Conservation (phyloP, 2,888 invertebrate genomes). For the Cataglyphis albicans region DNA sequence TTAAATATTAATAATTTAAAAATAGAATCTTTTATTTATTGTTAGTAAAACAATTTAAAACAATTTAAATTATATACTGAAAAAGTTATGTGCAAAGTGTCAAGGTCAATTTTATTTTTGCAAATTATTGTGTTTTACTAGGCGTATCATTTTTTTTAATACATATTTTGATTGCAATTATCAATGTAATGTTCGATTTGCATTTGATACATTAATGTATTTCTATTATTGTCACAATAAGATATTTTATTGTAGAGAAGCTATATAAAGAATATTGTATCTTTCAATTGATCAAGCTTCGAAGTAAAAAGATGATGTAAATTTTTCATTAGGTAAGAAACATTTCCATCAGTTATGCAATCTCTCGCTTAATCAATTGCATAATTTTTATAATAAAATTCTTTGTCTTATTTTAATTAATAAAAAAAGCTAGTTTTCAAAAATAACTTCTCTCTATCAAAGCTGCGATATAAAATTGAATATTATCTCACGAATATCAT, state of each 20-base stretch:
- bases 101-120: neutral
- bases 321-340: neutral
- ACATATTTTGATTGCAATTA: too few species aligned
- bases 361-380: slow-evolving; percentile 1
- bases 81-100: neutral
- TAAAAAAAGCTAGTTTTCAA: neutral
- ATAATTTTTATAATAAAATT: neutral
- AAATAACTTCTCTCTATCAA: neutral
- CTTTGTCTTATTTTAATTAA: neutral
- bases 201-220: neutral
- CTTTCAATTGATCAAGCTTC: neutral
- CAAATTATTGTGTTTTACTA: neutral
- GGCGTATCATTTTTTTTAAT: too few species aligned
- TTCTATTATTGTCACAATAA: neutral
- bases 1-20: neutral
- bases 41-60: neutral
- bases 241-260: neutral
- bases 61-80: neutral
- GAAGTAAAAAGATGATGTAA: neutral
- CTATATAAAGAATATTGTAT: neutral
- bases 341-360: slow-evolving; percentile 4
- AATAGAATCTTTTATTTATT: neutral
- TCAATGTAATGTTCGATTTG: too few species aligned
- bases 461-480: neutral
- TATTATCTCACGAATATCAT: neutral